A percentile compares a stretch with the other conserved stretches of the same genome.
Conservation (phyloP, 2,797 vertebrate species). For the Dipus sagitta region DNA sequence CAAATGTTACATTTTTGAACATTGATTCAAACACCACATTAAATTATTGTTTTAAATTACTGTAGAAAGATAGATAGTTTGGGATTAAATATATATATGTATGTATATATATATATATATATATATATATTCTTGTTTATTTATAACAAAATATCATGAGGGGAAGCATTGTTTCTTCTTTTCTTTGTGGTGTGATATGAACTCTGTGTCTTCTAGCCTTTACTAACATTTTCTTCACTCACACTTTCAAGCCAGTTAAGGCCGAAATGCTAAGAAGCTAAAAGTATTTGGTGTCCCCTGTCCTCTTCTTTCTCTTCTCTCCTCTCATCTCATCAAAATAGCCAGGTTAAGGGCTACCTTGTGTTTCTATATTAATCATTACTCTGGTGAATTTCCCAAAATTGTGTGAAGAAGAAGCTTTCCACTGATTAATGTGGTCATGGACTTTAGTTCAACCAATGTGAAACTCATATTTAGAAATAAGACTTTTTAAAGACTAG, state of each 20-base stretch:
- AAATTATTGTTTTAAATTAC: background rate
- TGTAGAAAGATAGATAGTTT: background rate
- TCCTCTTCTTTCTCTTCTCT: no score
- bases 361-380: background rate
- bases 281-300: constrained; percentile 70
- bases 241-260: constrained; percentile 53
- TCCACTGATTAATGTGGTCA: background rate
- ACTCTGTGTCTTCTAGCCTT: background rate
- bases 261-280: constrained; percentile 77
- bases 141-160: background rate
- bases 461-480: background rate
- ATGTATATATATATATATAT: background rate
- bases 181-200: no score
- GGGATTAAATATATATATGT: background rate
- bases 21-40: background rate
- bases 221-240: background rate
- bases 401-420: background rate
- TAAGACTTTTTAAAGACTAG: background rate
- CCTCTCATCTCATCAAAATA: background rate
- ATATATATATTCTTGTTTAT: constrained; percentile 41
- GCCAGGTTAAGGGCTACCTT: background rate
- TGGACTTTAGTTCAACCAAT: background rate
- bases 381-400: constrained; percentile 19
- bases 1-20: background rate
- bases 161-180: no score